Conservation (phyloP, 2,888 invertebrate genomes). For the Melolontha melolontha region DNA sequence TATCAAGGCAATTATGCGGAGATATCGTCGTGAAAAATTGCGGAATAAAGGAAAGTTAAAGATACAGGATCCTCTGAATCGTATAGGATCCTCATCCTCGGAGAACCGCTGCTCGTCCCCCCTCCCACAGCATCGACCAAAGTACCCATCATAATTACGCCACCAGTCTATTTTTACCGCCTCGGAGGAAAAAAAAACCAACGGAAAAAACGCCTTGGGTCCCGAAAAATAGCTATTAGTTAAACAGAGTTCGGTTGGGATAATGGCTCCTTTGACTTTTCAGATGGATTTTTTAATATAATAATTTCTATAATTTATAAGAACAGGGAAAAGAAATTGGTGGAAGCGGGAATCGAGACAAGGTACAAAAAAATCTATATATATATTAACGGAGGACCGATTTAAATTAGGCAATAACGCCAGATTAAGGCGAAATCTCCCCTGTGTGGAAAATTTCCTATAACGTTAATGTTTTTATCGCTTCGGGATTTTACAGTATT, state of each 20-base stretch:
- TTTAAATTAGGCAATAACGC: constrained; percentile 67
- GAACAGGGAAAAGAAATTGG: constrained; percentile 38
- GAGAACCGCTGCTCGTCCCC: too few relatives aligned
- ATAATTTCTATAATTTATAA: constrained; percentile 74
- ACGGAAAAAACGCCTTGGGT: constrained; percentile 19
- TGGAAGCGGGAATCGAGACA: background rate
- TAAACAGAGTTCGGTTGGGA: constrained; percentile 63
- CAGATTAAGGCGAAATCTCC: constrained; percentile 55
- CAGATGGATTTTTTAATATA: constrained; percentile 82
- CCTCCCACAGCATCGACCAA: too few relatives aligned
- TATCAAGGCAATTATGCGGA: too few relatives aligned
- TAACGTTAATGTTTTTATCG: constrained; percentile 32
- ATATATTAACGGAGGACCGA: constrained; percentile 52
- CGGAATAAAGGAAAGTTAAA: too few relatives aligned
- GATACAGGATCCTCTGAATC: too few relatives aligned
- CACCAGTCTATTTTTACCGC: constrained; percentile 30
- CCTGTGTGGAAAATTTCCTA: constrained; percentile 22
- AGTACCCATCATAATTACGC: constrained; percentile 23
- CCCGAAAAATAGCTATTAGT: constrained; percentile 63
- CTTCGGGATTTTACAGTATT: background rate
- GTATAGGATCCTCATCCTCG: too few relatives aligned
- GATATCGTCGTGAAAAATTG: too few relatives aligned
- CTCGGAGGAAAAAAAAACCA: constrained; percentile 3
- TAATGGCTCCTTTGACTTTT: constrained; percentile 75
- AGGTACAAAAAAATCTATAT: too few relatives aligned